Evolutionary conservation across 2,113 vertebrate genomes (phyloP).

Genomic region (Andinoacara biseriatus): DNA sequence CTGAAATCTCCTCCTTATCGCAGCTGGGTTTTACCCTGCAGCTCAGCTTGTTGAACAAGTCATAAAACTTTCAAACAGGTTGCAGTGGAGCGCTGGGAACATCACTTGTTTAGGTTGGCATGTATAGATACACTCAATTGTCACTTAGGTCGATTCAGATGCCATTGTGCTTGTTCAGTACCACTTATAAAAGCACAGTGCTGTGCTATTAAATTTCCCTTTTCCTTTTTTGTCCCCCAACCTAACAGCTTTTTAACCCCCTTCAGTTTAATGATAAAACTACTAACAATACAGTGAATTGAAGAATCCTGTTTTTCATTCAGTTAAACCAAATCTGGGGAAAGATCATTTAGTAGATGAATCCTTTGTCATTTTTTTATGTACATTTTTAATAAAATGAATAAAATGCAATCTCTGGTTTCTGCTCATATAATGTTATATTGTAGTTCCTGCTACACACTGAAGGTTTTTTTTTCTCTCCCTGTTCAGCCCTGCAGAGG

Average conservation of each 20-base stretch:
- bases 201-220: not conserved
- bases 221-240: not conserved
- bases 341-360: not conserved
- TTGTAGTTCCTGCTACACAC: not conserved
- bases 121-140: too few relatives aligned
- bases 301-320: not conserved
- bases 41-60: conserved; percentile 3
- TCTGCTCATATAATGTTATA: not conserved
- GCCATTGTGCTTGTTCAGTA: not conserved
- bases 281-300: not conserved
- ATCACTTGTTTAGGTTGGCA: not conserved
- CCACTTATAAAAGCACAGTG: not conserved
- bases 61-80: not conserved
- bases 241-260: not conserved
- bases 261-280: not conserved
- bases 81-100: not conserved
- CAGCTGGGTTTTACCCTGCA: not conserved
- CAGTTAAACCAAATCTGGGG: not conserved
- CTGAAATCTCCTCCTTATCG: not conserved
- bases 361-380: not conserved
- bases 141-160: not conserved
- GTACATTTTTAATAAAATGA: not conserved
- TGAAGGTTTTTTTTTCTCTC: conserved; percentile 27
- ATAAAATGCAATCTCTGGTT: not conserved
- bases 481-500: conserved; percentile 90